Percentiles rank a stretch among this genome's conserved stretches.
phyloP scores from a whole-genome alignment of 1,140 invertebrate species.

The Ips typographus region DNA sequence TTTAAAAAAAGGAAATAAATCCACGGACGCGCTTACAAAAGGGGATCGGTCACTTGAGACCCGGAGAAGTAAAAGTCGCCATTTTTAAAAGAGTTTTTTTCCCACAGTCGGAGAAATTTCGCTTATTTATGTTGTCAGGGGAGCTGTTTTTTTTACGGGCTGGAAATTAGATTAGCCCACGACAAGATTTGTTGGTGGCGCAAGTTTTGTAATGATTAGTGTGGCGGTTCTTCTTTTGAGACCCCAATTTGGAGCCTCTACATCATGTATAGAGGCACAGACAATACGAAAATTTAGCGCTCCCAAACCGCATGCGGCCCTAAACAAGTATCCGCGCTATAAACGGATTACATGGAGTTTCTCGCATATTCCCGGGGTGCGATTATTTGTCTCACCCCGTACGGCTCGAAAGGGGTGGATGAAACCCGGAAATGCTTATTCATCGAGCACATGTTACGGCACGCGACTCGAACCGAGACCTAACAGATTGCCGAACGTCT shows the following conservation, averaged over 20 bases:
- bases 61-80: conserved; percentile 23
- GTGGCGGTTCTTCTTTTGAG: too few species aligned
- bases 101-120: conserved; percentile 6
- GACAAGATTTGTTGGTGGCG: not conserved
- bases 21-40: conserved; percentile 11
- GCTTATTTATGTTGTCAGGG: conserved; percentile 22
- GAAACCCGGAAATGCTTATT: conserved; percentile 31
- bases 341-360: conserved; percentile 35
- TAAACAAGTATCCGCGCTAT: conserved; percentile 30
- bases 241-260: not conserved
- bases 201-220: too few species aligned
- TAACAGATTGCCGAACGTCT: conserved; percentile 17
- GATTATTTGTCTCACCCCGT: conserved; percentile 26
- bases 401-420: conserved; percentile 15
- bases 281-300: conserved; percentile 35
- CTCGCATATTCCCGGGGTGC: conserved; percentile 29
- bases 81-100: conserved; percentile 28
- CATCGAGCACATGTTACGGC: conserved; percentile 33
- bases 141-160: conserved; percentile 5
- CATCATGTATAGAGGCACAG: not conserved
- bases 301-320: conserved; percentile 31
- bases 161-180: conserved; percentile 1
- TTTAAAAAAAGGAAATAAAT: conserved; percentile 29
- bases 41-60: conserved; percentile 24
- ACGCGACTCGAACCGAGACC: conserved; percentile 24